phyloP scores from a whole-genome alignment of 2,888 invertebrate species.

The Melolontha melolontha region DNA sequence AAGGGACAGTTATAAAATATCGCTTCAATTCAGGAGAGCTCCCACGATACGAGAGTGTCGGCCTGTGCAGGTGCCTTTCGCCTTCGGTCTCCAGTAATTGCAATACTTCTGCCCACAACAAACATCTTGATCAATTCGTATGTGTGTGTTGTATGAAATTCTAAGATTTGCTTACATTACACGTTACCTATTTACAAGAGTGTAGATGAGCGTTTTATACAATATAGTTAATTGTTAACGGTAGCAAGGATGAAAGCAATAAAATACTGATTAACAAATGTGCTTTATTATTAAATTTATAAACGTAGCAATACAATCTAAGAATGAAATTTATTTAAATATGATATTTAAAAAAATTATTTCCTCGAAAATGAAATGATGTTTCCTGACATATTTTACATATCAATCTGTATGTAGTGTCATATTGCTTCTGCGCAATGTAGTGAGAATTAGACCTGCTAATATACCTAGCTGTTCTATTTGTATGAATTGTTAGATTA shows the following conservation, averaged over 20 bases:
- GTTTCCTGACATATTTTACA: too few species aligned
- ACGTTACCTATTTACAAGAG: slow-evolving; percentile 33
- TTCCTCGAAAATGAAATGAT: too few species aligned
- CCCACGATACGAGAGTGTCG: slow-evolving; percentile 44
- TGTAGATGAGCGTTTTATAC: slow-evolving; percentile 7
- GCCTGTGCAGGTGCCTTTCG: slow-evolving; percentile 55
- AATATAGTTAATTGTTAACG: slow-evolving; percentile 27
- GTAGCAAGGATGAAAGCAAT: slow-evolving; percentile 17
- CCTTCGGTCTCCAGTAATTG: slow-evolving; percentile 53
- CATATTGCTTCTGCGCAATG: too few species aligned
- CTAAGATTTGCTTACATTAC: slow-evolving; percentile 16
- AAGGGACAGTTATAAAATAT: slow-evolving; percentile 40
- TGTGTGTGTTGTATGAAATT: slow-evolving; percentile 18
- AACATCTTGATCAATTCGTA: slow-evolving; percentile 47
- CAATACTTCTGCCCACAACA: slow-evolving; percentile 50
- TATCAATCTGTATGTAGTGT: too few species aligned
- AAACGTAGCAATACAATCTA: too few species aligned
- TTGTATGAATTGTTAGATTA: too few species aligned
- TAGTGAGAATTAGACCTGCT: too few species aligned
- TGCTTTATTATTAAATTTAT: too few species aligned
- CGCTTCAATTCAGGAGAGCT: slow-evolving; percentile 40
- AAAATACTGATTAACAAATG: not conserved
- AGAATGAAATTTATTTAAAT: too few species aligned
- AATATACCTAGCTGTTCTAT: too few species aligned
- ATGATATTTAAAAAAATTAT: too few species aligned